Evolutionary conservation across 2,888 invertebrate species (phyloP).

Genomic region (Rhamphomyia laevipes): DNA sequence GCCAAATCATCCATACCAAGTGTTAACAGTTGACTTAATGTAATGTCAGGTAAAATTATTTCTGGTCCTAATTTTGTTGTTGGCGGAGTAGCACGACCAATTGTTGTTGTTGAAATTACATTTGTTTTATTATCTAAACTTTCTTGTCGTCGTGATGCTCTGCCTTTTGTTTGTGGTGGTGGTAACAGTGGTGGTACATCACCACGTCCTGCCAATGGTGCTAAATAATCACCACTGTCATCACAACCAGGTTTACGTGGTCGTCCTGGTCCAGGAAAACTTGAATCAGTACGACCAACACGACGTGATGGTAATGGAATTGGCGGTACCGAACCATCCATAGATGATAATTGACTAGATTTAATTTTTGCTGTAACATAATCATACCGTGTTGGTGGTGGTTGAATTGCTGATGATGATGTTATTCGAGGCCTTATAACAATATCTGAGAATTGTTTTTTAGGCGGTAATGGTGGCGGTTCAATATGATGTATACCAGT

Average conservation of each 20-base stretch:
- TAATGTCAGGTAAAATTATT: conserved; percentile 49
- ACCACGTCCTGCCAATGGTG: not conserved
- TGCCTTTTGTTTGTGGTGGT: conserved; percentile 37
- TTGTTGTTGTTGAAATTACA: conserved; percentile 24
- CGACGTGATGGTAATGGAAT: conserved; percentile 48
- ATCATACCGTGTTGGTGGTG: conserved; percentile 26
- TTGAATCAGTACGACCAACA: conserved; percentile 40
- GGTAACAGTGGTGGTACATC: conserved; percentile 39
- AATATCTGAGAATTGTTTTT: conserved; percentile 49
- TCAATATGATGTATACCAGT: conserved; percentile 40
- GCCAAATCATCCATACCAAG: conserved; percentile 73
- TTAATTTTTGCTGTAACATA: conserved; percentile 21
- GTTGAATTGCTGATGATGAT: conserved; percentile 14
- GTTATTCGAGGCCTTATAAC: conserved; percentile 38
- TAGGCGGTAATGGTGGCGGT: conserved; percentile 63
- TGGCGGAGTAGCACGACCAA: conserved; percentile 9
- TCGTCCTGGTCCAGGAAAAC: conserved; percentile 39
- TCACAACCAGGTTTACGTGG: conserved; percentile 40
- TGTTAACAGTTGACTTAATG: conserved; percentile 69
- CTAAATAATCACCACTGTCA: not conserved
- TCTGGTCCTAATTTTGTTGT: conserved; percentile 13
- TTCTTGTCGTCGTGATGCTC: conserved; percentile 27
- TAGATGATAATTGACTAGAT: conserved; percentile 9
- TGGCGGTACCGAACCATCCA: conserved; percentile 40
- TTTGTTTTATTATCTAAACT: conserved; percentile 35